Evolutionary conservation across 1,140 invertebrate genomes (phyloP).

Genomic region (Gonatopus flavifemur): DNA sequence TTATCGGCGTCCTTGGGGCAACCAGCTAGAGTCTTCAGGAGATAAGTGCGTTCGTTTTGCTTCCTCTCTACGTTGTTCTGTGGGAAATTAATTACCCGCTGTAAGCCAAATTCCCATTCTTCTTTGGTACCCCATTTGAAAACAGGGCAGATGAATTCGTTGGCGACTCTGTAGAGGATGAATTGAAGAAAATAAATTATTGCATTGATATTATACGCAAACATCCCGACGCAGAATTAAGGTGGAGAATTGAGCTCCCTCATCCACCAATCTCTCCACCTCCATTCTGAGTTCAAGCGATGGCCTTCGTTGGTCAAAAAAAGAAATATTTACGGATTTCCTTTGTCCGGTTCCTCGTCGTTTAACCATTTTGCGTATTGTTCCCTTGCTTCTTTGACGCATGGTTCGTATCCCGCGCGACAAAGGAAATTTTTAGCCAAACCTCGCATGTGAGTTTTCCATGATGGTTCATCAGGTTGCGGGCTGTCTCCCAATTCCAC

Average conservation of each 20-base stretch:
- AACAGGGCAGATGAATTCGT: constrained; percentile 74
- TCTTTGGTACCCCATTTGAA: constrained; percentile 75
- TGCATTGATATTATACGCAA: no score
- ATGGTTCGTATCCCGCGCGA: constrained; percentile 70
- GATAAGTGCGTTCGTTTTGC: constrained; percentile 71
- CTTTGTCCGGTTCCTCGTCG: constrained; percentile 67
- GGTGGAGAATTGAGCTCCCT: no score
- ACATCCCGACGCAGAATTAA: neutral
- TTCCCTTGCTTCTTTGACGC: constrained; percentile 67
- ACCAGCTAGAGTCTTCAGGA: constrained; percentile 73
- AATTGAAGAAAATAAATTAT: neutral
- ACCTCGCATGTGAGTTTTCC: constrained; percentile 64
- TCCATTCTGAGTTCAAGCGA: neutral
- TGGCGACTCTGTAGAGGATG: constrained; percentile 63
- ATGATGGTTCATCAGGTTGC: constrained; percentile 61
- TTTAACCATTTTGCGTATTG: constrained; percentile 71
- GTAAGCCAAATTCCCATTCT: constrained; percentile 77
- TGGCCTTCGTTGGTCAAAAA: neutral
- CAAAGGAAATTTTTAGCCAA: constrained; percentile 70
- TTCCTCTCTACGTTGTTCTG: constrained; percentile 56
- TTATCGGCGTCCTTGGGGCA: constrained; percentile 70
- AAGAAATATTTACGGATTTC: constrained; percentile 67
- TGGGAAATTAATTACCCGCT: constrained; percentile 73
- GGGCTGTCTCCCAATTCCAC: constrained; percentile 62
- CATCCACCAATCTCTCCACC: no score